Conservation (phyloP, 1,140 invertebrate genomes). For the Drosophila truncata region DNA sequence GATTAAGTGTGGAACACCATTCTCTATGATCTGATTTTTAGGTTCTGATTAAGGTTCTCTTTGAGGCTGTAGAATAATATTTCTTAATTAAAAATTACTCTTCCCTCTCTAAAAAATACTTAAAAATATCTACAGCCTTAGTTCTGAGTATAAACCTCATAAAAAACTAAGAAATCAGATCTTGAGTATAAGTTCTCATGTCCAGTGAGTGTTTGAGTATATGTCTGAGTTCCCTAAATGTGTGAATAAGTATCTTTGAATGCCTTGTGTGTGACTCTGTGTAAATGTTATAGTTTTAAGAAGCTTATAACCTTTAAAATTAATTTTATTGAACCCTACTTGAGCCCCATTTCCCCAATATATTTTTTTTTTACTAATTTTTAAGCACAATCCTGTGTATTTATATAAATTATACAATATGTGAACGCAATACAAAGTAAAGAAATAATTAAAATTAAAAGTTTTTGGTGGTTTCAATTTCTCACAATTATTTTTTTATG, state of each 20-base stretch:
- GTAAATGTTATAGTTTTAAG: conserved; percentile 28
- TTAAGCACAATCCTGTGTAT: conserved; percentile 53
- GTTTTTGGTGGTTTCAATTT: not conserved
- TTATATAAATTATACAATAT: conserved; percentile 51
- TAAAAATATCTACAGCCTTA: not conserved
- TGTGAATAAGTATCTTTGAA: conserved; percentile 6
- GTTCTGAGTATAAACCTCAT: not conserved
- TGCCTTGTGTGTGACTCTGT: conserved; percentile 1
- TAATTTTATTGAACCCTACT: not conserved
- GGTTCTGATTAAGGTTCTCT: too few relatives aligned
- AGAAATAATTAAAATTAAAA: not conserved
- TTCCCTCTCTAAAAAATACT: not conserved
- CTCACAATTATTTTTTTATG: not conserved
- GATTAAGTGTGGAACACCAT: too few relatives aligned
- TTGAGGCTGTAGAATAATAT: too few relatives aligned
- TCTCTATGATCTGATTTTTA: conserved; percentile 4
- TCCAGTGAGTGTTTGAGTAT: conserved; percentile 4
- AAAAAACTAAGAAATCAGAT: conserved; percentile 5
- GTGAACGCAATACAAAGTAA: conserved; percentile 25
- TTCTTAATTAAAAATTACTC: not conserved
- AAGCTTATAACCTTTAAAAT: conserved; percentile 8
- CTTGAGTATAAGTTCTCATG: too few relatives aligned
- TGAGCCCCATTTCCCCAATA: too few relatives aligned
- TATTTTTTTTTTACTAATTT: conserved; percentile 39
- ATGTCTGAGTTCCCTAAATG: conserved; percentile 11